Evolutionary conservation across 2,888 invertebrate genomes (phyloP).

Genomic region (Zelleria hepariella): DNA sequence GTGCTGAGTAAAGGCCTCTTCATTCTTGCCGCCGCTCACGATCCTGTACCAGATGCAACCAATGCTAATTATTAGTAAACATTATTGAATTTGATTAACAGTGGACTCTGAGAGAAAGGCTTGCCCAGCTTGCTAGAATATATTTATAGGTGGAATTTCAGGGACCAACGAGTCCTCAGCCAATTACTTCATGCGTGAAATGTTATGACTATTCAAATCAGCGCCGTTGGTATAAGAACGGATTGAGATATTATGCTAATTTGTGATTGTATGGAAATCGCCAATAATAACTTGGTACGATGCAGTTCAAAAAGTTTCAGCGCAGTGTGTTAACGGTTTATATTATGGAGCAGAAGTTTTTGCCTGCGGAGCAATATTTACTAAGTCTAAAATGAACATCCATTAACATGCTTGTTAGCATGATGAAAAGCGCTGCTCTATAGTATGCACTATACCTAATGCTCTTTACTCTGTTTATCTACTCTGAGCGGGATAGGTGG

Average conservation of each 20-base stretch:
- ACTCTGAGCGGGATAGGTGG: too few species aligned
- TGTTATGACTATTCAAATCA: conserved; percentile 41
- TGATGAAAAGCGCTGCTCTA: too few species aligned
- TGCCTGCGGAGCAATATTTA: neutral
- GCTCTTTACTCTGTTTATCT: too few species aligned
- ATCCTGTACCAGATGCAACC: too few species aligned
- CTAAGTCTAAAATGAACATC: neutral
- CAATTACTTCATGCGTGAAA: conserved; percentile 29
- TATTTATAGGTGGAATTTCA: neutral
- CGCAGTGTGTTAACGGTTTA: neutral
- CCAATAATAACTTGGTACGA: conserved; percentile 41
- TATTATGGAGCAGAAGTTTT: neutral
- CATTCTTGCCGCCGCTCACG: too few species aligned
- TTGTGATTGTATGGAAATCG: conserved; percentile 67
- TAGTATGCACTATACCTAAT: too few species aligned
- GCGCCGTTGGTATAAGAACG: conserved; percentile 36
- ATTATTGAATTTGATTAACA: too few species aligned
- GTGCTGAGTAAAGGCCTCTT: too few species aligned
- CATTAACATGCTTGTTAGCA: too few species aligned
- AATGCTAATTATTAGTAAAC: too few species aligned
- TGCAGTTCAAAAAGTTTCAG: neutral
- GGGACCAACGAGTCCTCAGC: neutral
- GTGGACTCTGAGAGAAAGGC: too few species aligned
- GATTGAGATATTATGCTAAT: conserved; percentile 72
- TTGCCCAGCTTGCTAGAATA: too few species aligned